Conservation (phyloP, 2,888 invertebrate species). For the Orchestes rusci region DNA sequence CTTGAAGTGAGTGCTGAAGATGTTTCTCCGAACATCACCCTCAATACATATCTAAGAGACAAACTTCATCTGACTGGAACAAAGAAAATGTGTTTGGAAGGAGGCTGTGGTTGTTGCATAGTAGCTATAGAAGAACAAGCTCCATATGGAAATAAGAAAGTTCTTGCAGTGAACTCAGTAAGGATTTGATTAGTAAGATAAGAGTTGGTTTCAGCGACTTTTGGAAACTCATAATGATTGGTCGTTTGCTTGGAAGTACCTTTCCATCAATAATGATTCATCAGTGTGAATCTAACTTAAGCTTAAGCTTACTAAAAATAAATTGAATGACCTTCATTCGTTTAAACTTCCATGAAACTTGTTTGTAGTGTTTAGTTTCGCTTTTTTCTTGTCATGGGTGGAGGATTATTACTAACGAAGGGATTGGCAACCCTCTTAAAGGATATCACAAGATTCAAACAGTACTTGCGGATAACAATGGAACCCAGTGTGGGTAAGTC, state of each 20-base stretch:
- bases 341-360: not conserved
- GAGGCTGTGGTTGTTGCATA: slow-evolving; percentile 64
- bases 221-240: too few relatives aligned
- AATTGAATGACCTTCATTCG: not conserved
- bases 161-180: slow-evolving; percentile 60
- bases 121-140: slow-evolving; percentile 47
- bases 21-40: slow-evolving; percentile 48
- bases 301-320: too few relatives aligned
- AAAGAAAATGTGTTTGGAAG: slow-evolving; percentile 65
- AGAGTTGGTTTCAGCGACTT: too few relatives aligned
- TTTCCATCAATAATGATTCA: too few relatives aligned
- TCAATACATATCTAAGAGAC: slow-evolving; percentile 58
- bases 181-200: too few relatives aligned
- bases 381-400: slow-evolving; percentile 51
- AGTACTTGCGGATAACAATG: slow-evolving; percentile 41
- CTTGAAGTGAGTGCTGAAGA: slow-evolving; percentile 39
- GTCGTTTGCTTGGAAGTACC: too few relatives aligned
- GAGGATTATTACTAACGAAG: slow-evolving; percentile 63
- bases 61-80: slow-evolving; percentile 58
- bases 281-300: too few relatives aligned
- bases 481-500: slow-evolving; percentile 56
- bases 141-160: slow-evolving; percentile 45
- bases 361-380: slow-evolving; percentile 46
- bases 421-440: slow-evolving; percentile 48
- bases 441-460: slow-evolving; percentile 7